These are phyloP conservation scores for Heteromormyrus szaboi DNA, from an alignment of 2,797 vertebrate species.

Conservation along the genomic window DNA sequence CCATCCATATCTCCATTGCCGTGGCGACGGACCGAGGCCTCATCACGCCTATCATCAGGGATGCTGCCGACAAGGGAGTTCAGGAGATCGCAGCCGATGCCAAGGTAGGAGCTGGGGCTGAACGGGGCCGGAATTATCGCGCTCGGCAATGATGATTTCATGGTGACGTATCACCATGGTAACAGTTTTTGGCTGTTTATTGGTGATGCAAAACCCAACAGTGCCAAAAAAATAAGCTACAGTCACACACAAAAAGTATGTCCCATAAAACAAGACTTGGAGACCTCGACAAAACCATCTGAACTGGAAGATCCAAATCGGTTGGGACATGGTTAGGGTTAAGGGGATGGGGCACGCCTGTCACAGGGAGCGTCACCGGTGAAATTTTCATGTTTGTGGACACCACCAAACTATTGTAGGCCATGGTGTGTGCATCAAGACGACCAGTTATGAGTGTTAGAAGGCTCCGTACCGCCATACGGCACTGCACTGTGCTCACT, in stretches of 20 bases:
- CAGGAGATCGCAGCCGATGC: constrained; percentile 79
- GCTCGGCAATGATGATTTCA: neutral
- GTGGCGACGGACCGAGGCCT: constrained; percentile 89
- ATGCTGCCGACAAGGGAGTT: constrained; percentile 81
- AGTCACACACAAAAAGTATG: neutral
- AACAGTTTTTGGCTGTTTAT: neutral
- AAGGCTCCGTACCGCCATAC: neutral
- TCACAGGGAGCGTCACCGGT: neutral
- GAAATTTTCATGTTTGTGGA: neutral
- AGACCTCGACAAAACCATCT: neutral
- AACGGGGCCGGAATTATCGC: neutral
- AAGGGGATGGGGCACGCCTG: neutral
- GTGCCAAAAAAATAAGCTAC: neutral
- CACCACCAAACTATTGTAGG: neutral
- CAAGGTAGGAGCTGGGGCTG: constrained; percentile 61
- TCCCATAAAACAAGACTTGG: neutral
- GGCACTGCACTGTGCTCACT: neutral
- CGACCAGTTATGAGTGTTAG: neutral
- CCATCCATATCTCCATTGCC: constrained; percentile 84
- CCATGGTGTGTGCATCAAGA: neutral
- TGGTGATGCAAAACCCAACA: neutral
- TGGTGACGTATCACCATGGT: neutral
- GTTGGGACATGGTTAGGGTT: neutral
- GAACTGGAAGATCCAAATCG: neutral
- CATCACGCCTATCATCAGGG: constrained; percentile 86